Percentiles rank a stretch among this genome's conserved stretches.
Evolutionary conservation across 2,888 invertebrate species (phyloP).

Genomic region (Cryptocephalus primarius): DNA sequence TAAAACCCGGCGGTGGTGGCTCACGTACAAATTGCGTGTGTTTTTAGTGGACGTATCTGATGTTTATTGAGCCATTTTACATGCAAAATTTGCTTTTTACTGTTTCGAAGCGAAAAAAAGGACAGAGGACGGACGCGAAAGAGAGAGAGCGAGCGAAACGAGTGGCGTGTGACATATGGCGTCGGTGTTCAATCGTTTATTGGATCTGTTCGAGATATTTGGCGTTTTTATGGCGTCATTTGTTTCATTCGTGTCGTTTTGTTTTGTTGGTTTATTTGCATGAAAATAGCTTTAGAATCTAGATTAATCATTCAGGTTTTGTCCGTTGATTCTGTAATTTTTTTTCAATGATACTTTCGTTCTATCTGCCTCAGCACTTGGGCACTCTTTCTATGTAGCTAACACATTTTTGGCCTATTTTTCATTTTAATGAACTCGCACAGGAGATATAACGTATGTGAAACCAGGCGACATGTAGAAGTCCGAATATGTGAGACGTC

Average conservation of each 20-base stretch:
- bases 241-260: constrained; percentile 4
- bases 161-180: constrained; percentile 8
- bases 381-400: too few species aligned
- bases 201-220: constrained; percentile 10
- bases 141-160: neutral
- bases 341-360: too few species aligned
- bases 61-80: constrained; percentile 31
- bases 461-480: too few species aligned
- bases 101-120: constrained; percentile 9
- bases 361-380: too few species aligned
- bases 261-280: constrained; percentile 8
- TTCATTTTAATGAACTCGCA: too few species aligned
- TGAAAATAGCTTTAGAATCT: constrained; percentile 4
- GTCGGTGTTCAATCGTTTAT: constrained; percentile 8
- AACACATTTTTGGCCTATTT: too few species aligned
- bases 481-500: too few species aligned
- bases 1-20: constrained; percentile 12
- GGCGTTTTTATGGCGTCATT: constrained; percentile 10
- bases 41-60: constrained; percentile 21
- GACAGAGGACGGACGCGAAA: constrained; percentile 12
- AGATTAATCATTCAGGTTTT: constrained; percentile 4
- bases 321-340: too few species aligned
- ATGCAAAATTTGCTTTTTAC: constrained; percentile 30
- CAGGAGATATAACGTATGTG: too few species aligned
- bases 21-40: constrained; percentile 19